Evolutionary conservation across 2,888 invertebrate species (phyloP).

Genomic region (Drosophila hawaiiensis): DNA sequence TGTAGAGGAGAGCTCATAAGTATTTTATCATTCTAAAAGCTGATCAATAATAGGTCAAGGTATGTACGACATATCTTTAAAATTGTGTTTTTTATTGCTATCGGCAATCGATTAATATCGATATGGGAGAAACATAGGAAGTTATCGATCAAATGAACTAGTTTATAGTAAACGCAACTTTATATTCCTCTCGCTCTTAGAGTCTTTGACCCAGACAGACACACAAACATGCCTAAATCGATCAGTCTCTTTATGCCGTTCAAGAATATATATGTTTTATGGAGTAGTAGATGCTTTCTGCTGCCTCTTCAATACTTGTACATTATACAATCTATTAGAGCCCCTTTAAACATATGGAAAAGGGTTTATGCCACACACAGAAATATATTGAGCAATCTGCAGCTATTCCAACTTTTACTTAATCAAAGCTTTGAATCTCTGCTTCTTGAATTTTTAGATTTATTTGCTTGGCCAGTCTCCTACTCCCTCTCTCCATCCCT

Average conservation of each 20-base stretch:
- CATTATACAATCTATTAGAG: too few species aligned
- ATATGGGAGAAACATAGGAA: fast-evolving
- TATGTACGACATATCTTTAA: not conserved
- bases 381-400: not conserved
- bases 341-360: not conserved
- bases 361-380: too few species aligned
- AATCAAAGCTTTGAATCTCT: not conserved
- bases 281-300: not conserved
- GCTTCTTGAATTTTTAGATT: not conserved
- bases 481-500: not conserved
- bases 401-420: not conserved
- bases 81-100: not conserved
- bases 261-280: not conserved
- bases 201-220: not conserved
- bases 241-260: fast-evolving
- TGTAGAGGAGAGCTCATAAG: not conserved
- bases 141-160: not conserved
- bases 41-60: not conserved
- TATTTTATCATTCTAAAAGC: not conserved
- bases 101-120: not conserved
- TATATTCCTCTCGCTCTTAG: not conserved
- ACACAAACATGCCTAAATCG: not conserved
- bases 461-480: not conserved
- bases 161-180: fast-evolving
- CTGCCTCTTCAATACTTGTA: not conserved